Evolutionary conservation across 1,140 invertebrate species (phyloP).

Genomic region (Ephestia elutella): DNA sequence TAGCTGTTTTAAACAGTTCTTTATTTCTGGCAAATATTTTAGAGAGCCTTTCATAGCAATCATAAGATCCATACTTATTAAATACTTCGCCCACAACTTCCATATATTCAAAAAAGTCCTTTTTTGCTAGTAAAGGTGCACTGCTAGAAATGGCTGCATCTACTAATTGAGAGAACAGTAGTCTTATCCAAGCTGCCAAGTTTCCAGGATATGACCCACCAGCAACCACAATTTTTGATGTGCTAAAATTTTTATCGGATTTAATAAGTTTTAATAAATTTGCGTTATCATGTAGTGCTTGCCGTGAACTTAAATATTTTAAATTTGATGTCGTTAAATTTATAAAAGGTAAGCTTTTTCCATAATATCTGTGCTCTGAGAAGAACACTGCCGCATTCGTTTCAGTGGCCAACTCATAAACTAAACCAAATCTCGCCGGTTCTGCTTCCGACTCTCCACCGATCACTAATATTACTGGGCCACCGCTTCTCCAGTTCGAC

Average conservation of each 20-base stretch:
- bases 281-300: conserved; percentile 83
- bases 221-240: conserved; percentile 33
- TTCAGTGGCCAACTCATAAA: conserved; percentile 60
- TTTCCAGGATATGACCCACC: conserved; percentile 86
- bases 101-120: conserved; percentile 71
- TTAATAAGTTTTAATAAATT: conserved; percentile 77
- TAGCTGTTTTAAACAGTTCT: conserved; percentile 30
- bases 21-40: conserved; percentile 41
- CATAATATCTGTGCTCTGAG: conserved; percentile 88
- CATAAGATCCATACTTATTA: background rate
- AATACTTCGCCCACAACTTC: background rate
- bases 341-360: conserved; percentile 85
- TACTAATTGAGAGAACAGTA: conserved; percentile 83
- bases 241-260: conserved; percentile 19
- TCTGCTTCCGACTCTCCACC: conserved; percentile 71
- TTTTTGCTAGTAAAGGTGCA: conserved; percentile 78
- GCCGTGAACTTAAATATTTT: conserved; percentile 79
- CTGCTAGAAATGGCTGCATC: conserved; percentile 80
- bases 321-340: conserved; percentile 77
- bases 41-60: conserved; percentile 35
- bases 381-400: conserved; percentile 42
- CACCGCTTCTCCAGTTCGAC: conserved; percentile 50
- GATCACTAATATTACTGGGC: conserved; percentile 80
- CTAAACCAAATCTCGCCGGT: conserved; percentile 27
- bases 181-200: conserved; percentile 83